Base-by-base conservation (phyloP, 2,888 invertebrate species). In the Pocota personata region DNA sequence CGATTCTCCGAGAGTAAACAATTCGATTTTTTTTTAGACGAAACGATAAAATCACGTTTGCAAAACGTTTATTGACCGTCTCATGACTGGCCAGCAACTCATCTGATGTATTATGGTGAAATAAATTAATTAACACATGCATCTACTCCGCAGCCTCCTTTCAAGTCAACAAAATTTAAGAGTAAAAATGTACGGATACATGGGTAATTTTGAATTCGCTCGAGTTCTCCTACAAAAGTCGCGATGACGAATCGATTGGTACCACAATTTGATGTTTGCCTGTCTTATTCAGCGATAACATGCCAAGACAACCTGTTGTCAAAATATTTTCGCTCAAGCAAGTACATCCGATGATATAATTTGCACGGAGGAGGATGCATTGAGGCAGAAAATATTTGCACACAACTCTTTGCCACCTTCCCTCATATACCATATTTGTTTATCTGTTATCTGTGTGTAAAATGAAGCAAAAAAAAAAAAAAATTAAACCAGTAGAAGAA, bases 361-460 rank as follows among this genome's bases (percentile, higher is more conserved):
- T 48, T 50, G 14, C 58, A 16, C 19, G 7, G 27, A 30, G n/a
- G 46, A 5, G 14, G 16, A 7, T 27, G 66, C 66, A 72, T 37
- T 40, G 12, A 32, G 50, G 64, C 10, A 19, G 46, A 64, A 64
- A 57, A 62, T 62, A 71, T 57, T 62, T 71, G 12, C 30, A 21
- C 58, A 73, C 21, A 37, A 21, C 7, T n/a, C 14, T 24, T 24
- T 4, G 4, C 24, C 24, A 24, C 24, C 24, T 24, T 24, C 2
- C 4, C 2, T 24, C 24, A 24, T n/a, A 4, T 24, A 24, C 8
- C 35, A n/a, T 67, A 52, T 71, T 71, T 76, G 57, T 82, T 69
- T 76, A 71, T 64, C 82, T 71, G 64, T 82, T 82, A 82, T 76
- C 82, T 67, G 76, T 10, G 48, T 66, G 82, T 64, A 76, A 82